These are phyloP conservation scores for Caracal caracal DNA, from an alignment of 2,113 vertebrate species.

Conservation along the genomic window DNA sequence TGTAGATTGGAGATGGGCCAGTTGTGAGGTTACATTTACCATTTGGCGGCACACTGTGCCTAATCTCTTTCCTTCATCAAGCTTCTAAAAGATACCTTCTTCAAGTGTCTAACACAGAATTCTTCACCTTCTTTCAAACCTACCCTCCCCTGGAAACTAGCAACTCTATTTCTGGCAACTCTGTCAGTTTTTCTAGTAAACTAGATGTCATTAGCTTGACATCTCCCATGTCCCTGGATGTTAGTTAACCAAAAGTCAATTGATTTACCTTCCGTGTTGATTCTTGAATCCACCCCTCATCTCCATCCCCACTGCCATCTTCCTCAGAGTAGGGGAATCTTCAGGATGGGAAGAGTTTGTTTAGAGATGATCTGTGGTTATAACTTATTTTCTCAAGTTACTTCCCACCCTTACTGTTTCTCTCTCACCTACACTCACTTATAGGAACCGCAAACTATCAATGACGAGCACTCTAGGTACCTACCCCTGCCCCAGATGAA, in stretches of 20 bases:
- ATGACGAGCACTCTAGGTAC: neutral
- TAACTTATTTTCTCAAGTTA: neutral
- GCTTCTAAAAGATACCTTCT: neutral
- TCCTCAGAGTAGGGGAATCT: neutral
- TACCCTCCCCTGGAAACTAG: neutral
- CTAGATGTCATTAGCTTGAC: neutral
- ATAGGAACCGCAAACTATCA: neutral
- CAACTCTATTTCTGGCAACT: neutral
- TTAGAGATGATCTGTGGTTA: neutral
- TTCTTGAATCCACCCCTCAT: neutral
- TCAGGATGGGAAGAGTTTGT: neutral
- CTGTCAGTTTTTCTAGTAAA: neutral
- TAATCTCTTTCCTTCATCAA: neutral
- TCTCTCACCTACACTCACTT: neutral
- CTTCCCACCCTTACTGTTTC: neutral
- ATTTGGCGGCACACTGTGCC: neutral
- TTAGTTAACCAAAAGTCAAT: neutral
- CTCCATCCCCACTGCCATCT: neutral
- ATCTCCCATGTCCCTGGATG: neutral
- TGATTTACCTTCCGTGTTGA: neutral
- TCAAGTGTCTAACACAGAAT: neutral
- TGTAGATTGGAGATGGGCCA: neutral
- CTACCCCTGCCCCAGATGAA: neutral
- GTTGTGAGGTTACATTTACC: neutral
- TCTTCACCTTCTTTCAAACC: neutral